Evolutionary conservation across 37 sponge, comb jelly and placozoan genomes (phyloP), one percentile per base, ranked within the genome.

Genomic region (Amphimedon queenslandica): DNA sequence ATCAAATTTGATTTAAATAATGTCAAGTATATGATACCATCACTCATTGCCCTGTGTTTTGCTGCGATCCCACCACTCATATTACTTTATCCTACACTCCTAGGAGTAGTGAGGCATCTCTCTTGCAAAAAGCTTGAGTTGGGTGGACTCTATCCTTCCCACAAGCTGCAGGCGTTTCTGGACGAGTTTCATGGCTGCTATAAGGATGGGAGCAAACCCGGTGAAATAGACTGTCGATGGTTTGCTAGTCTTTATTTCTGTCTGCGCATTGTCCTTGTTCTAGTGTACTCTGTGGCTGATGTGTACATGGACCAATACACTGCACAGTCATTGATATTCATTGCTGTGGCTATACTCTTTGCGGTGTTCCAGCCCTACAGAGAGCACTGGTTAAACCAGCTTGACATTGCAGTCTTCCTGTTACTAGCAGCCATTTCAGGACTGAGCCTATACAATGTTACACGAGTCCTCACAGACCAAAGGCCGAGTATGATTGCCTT

Each of bases 101-200:
- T 69, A 35, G 16, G 4, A 10, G 5, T 38, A 2, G 6, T 23
- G 2, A 40, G 25, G 28, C 53, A 13, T 47, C 53, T 47, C 8
- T 2, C 34, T 2, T 36, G 42, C 4, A 2, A 2, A 2, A 23
- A 28, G 2, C 30, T 2, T 1, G 5, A 21, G 2, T 2, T 37
- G 21, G 42, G 28, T 5, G 2, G 28, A 5, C 20, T 35, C 2
- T 3, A 69, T 3, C 41, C 70, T 10, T 16, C 29, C 28, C 29
- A 3, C 21, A 66, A 37, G 28, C 16, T 11, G 8, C 38, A 34
- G 18, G 29, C 16, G 18, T 37, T 66, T 34, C 39, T 66, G 13
- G 40, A 66, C 5, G 40, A 27, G 21, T 66, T 66, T 28, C 67
- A 66, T 11, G 67, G 67, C 32, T 30, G 67, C 39, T 66, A 27